Conservation (phyloP, 2,113 vertebrate species). For the Phocoena phocoena region DNA sequence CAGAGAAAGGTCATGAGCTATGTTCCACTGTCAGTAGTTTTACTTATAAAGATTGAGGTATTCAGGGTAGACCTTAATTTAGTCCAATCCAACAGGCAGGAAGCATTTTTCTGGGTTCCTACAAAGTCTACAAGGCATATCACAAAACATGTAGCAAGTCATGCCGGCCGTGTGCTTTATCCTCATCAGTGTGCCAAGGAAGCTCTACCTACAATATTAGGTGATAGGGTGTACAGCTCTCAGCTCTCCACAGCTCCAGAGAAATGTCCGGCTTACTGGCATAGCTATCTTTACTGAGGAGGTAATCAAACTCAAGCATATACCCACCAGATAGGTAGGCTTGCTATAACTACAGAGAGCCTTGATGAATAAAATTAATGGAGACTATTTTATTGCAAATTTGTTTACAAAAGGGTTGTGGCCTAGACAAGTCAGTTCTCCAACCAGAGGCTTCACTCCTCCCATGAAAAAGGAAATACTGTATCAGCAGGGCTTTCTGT, state of each 20-base stretch:
- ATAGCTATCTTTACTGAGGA: constrained; percentile 6
- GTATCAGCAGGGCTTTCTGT: not conserved
- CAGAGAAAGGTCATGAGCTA: not conserved
- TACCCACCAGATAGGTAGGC: not conserved
- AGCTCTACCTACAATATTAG: not conserved
- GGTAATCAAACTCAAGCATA: constrained; percentile 5
- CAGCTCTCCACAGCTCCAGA: not conserved
- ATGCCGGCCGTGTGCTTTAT: not conserved
- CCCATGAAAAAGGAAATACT: not conserved
- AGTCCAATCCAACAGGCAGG: not conserved
- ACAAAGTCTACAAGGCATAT: not conserved
- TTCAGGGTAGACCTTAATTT: not conserved
- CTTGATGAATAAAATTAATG: constrained; percentile 5
- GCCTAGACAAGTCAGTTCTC: not conserved
- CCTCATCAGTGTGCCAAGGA: not conserved
- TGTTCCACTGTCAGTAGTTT: constrained; percentile 4
- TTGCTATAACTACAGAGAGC: not conserved
- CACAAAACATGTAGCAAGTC: not conserved
- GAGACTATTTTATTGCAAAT: not conserved
- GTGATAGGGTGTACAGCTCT: not conserved
- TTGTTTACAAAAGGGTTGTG: not conserved
- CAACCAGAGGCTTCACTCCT: not conserved
- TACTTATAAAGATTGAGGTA: constrained; percentile 4
- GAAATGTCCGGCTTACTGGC: not conserved
- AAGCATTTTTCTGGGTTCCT: not conserved